phyloP scores from a whole-genome alignment of 2,113 vertebrate genomes.

The Cottus gobio region DNA sequence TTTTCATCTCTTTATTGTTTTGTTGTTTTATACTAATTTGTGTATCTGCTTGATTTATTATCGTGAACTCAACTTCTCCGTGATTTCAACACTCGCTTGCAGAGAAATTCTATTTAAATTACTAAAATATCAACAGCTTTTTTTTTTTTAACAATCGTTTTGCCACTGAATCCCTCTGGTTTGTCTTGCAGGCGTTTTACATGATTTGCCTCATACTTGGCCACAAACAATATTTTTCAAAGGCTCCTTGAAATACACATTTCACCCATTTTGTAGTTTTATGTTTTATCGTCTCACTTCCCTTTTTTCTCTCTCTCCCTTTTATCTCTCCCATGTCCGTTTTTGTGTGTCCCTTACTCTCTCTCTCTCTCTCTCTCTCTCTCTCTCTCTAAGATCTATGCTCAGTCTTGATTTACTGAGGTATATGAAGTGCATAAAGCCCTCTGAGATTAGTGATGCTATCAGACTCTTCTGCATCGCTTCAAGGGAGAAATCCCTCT shows the following conservation, averaged over 20 bases:
- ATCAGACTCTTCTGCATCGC: slow-evolving; percentile 51
- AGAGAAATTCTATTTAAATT: not conserved
- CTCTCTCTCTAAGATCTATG: slow-evolving; percentile 55
- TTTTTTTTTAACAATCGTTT: not conserved
- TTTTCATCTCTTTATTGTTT: not conserved
- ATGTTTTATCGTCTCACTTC: too few species aligned
- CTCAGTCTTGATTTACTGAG: slow-evolving; percentile 63
- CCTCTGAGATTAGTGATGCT: slow-evolving; percentile 57
- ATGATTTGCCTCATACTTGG: not conserved
- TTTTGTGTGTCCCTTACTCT: not conserved
- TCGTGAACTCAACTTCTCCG: not conserved
- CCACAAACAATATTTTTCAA: slow-evolving; percentile 9
- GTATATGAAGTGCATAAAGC: slow-evolving; percentile 61
- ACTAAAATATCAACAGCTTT: not conserved
- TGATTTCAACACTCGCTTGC: not conserved
- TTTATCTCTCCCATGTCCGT: slow-evolving; percentile 11
- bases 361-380: slow-evolving; percentile 12
- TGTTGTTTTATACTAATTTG: not conserved
- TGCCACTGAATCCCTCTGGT: not conserved
- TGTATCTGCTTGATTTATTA: slow-evolving; percentile 5
- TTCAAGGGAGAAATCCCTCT: slow-evolving; percentile 49
- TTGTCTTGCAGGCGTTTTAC: not conserved
- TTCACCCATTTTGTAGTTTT: slow-evolving; percentile 21
- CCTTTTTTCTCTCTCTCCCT: slow-evolving; percentile 4
- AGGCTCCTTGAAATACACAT: slow-evolving; percentile 25